Evolutionary conservation across 2,888 invertebrate species (phyloP).

Genomic region (Sarcophaga subvicina): DNA sequence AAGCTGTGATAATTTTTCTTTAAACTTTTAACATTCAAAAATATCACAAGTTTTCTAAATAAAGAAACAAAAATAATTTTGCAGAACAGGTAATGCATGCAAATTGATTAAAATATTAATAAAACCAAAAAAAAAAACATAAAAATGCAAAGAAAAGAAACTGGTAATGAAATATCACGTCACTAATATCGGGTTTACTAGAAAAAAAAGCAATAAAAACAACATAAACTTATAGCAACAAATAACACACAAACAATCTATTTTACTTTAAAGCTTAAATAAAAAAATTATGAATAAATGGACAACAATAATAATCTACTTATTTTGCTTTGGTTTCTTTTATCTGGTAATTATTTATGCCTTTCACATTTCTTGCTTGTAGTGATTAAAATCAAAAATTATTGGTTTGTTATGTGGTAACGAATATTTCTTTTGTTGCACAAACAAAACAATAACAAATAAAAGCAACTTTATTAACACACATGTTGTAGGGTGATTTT

Average conservation of each 20-base stretch:
- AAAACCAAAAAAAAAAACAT: not conserved
- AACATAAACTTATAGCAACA: not conserved
- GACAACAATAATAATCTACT: not conserved
- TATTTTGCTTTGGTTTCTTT: conserved; percentile 3
- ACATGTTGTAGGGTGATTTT: not conserved
- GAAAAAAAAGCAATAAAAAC: conserved; percentile 7
- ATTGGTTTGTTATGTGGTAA: not conserved
- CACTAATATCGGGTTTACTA: not conserved
- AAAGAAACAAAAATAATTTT: not conserved
- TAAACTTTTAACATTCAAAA: not conserved
- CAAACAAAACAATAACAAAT: conserved; percentile 2
- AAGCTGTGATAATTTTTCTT: not conserved
- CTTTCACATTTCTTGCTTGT: conserved; percentile 31
- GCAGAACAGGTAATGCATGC: not conserved
- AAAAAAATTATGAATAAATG: not conserved
- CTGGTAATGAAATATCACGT: no score
- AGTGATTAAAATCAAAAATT: not conserved
- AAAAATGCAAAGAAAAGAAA: not conserved
- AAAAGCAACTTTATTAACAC: not conserved
- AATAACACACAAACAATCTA: not conserved
- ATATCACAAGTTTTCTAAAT: conserved; percentile 20
- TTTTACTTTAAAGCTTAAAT: not conserved
- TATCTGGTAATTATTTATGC: conserved; percentile 10
- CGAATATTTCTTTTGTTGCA: conserved; percentile 5
- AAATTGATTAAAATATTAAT: not conserved